Percentiles rank a stretch among this genome's conserved stretches.
phyloP scores from a whole-genome alignment of 1,140 invertebrate genomes.

The Ceratosolen fusciceps region DNA sequence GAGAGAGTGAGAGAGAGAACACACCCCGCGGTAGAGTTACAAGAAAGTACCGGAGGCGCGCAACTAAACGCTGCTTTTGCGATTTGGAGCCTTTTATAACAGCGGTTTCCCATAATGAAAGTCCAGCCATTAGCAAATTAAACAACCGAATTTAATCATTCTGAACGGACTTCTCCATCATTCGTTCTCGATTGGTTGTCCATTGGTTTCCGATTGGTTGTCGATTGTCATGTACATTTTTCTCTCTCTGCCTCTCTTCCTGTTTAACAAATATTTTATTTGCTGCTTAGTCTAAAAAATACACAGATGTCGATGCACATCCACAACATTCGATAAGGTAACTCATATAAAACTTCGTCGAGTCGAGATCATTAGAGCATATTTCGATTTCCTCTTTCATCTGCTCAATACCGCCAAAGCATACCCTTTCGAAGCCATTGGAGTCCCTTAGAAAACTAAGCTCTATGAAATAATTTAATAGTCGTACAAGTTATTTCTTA shows the following conservation, averaged over 20 bases:
- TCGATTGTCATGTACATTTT: not conserved
- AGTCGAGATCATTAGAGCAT: not conserved
- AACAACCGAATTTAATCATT: not conserved
- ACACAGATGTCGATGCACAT: no score
- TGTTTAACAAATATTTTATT: not conserved
- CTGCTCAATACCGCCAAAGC: not conserved
- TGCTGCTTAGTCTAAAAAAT: not conserved
- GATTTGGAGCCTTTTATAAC: conserved; percentile 60
- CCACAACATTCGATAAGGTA: not conserved
- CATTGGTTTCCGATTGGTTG: not conserved
- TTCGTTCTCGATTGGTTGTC: no score
- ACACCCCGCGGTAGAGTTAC: conserved; percentile 1
- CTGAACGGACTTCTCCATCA: not conserved
- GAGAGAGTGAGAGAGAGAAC: conserved; percentile 16
- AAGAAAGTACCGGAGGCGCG: conserved; percentile 2
- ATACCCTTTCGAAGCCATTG: no score
- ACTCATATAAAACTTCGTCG: not conserved
- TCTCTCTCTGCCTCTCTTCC: not conserved
- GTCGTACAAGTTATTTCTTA: no score
- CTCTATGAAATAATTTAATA: no score
- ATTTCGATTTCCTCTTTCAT: not conserved
- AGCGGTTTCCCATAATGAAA: conserved; percentile 50
- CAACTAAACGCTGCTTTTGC: conserved; percentile 32
- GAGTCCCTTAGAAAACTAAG: not conserved
- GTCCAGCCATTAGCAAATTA: not conserved